Conservation (phyloP, 2,888 invertebrate species). For the Gymnocheta viridis region DNA sequence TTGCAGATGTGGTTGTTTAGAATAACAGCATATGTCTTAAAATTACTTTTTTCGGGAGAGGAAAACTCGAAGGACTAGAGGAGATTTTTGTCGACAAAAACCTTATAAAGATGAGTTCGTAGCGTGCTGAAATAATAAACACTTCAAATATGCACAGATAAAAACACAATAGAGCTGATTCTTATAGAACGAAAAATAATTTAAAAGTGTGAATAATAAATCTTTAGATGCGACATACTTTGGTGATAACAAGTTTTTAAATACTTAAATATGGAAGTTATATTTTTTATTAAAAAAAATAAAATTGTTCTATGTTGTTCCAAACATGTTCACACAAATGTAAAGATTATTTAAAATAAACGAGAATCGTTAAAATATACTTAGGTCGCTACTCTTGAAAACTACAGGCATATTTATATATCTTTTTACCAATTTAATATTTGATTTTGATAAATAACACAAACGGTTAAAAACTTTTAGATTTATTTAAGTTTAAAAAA, state of each 20-base stretch:
- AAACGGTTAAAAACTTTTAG: slow-evolving; percentile 5
- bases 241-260: too few species aligned
- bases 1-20: neutral
- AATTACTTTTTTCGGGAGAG: neutral
- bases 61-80: neutral
- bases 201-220: too few species aligned
- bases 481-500: neutral
- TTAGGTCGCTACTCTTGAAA: neutral
- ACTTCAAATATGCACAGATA: too few species aligned
- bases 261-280: too few species aligned
- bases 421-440: slow-evolving; percentile 15
- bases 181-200: too few species aligned
- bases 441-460: slow-evolving; percentile 54
- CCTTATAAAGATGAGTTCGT: neutral
- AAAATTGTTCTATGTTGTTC: too few species aligned
- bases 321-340: too few species aligned
- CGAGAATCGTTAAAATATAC: neutral
- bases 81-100: too few species aligned
- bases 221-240: too few species aligned
- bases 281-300: too few species aligned
- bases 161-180: too few species aligned
- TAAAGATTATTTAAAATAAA: too few species aligned
- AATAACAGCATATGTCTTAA: neutral
- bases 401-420: neutral
- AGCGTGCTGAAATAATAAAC: neutral